These are phyloP conservation scores for Drosophila santomea DNA, from an alignment of 1,140 invertebrate genomes.

Conservation along the genomic window DNA sequence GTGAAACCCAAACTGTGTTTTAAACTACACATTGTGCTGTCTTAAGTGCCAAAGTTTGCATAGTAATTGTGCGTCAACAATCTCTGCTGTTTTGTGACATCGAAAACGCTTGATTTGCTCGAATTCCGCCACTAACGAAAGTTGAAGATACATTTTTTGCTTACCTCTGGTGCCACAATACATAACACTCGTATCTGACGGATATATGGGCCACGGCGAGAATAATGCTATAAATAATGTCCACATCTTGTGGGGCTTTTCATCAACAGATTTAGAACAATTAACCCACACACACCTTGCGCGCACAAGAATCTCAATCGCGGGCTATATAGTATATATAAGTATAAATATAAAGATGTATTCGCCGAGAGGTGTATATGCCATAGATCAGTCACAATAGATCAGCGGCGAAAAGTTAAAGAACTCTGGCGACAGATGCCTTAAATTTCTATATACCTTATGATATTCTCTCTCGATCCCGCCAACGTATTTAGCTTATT, in stretches of 20 bases:
- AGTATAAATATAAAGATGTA: slow-evolving; percentile 19
- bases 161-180: too few relatives aligned
- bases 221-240: slow-evolving; percentile 42
- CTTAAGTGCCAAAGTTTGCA: too few relatives aligned
- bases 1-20: background rate
- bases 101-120: background rate
- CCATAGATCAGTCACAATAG: slow-evolving; percentile 69
- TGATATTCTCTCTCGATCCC: slow-evolving; percentile 12
- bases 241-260: slow-evolving; percentile 29
- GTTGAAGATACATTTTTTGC: slow-evolving; percentile 8
- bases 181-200: slow-evolving; percentile 1
- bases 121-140: slow-evolving; percentile 14
- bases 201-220: slow-evolving; percentile 18
- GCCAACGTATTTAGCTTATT: slow-evolving; percentile 16
- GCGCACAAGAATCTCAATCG: slow-evolving; percentile 2
- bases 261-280: slow-evolving; percentile 41
- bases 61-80: too few relatives aligned
- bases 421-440: slow-evolving; percentile 55
- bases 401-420: slow-evolving; percentile 65
- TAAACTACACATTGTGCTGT: background rate
- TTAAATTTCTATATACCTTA: slow-evolving; percentile 3
- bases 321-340: background rate
- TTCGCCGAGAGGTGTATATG: slow-evolving; percentile 6
- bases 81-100: background rate
- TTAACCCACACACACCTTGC: slow-evolving; percentile 50